phyloP scores from a whole-genome alignment of 30 jellyfish, hydroid and myxozoan genomes.

The Hydractinia echinata region DNA sequence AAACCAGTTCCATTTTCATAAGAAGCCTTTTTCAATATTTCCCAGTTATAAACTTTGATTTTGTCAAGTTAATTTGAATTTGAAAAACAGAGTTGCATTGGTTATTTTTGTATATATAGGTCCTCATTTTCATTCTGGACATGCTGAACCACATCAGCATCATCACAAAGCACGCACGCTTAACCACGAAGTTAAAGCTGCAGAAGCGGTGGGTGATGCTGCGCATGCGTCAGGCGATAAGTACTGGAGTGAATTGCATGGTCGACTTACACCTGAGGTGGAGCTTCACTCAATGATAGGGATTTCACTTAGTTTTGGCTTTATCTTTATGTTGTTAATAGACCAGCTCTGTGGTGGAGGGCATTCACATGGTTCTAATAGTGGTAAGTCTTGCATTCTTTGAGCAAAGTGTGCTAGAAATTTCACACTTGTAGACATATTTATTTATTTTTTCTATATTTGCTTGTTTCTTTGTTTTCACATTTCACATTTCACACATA shows the following conservation, averaged over 20 bases:
- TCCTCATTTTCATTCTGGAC: background rate
- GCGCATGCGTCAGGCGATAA: background rate
- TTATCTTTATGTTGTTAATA: conserved; percentile 78
- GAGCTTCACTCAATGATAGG: conserved; percentile 92
- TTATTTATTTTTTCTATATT: background rate
- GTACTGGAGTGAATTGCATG: conserved; percentile 18
- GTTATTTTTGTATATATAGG: too few relatives aligned
- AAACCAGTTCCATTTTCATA: background rate
- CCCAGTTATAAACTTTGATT: too few relatives aligned
- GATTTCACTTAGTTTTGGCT: conserved; percentile 77
- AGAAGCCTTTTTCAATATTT: too few relatives aligned
- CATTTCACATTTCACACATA: background rate
- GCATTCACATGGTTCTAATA: conserved; percentile 79
- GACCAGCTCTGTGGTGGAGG: conserved; percentile 84
- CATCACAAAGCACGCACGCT: conserved; percentile 13
- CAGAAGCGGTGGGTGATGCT: conserved; percentile 12
- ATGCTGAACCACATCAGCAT: background rate
- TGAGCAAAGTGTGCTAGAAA: background rate
- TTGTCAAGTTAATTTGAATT: too few relatives aligned
- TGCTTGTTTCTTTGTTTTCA: background rate
- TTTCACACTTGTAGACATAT: too few relatives aligned
- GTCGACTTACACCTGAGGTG: conserved; percentile 29
- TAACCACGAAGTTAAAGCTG: conserved; percentile 5
- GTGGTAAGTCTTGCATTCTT: conserved; percentile 12
- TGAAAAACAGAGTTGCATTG: too few relatives aligned